A percentile compares a stretch with the other conserved stretches of the same genome.
phyloP scores from a whole-genome alignment of 2,113 vertebrate genomes.

The Ammodytes marinus region DNA sequence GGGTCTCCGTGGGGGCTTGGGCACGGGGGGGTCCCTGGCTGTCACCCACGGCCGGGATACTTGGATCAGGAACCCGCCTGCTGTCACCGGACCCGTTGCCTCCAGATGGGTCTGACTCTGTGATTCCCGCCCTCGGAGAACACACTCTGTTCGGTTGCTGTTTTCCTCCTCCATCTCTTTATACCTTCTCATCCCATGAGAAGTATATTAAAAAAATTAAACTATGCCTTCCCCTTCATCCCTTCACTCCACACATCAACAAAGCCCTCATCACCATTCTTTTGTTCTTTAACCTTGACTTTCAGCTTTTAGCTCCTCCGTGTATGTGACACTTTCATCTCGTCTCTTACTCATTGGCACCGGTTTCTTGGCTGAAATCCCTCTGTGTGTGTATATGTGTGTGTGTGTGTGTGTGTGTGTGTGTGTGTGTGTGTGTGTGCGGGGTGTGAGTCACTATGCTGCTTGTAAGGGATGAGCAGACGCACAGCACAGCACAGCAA shows the following conservation, averaged over 20 bases:
- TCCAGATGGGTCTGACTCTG: constrained; percentile 78
- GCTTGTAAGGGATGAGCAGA: constrained; percentile 66
- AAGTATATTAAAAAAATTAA: constrained; percentile 13
- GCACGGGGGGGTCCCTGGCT: constrained; percentile 47
- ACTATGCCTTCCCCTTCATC: constrained; percentile 56
- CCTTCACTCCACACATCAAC: constrained; percentile 22
- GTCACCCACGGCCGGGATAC: constrained; percentile 49
- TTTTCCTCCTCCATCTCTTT: constrained; percentile 29
- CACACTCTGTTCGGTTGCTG: constrained; percentile 25
- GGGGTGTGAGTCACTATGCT: constrained; percentile 14
- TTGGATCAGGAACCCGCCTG: constrained; percentile 69
- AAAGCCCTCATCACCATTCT: constrained; percentile 46
- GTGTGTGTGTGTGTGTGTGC: constrained; percentile 14
- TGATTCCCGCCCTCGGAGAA: constrained; percentile 47
- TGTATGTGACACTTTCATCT: constrained; percentile 58
- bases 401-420: constrained; percentile 11
- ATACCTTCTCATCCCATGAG: neutral
- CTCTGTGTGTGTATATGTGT: constrained; percentile 12
- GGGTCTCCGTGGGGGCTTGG: constrained; percentile 54
- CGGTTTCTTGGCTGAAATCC: constrained; percentile 65
- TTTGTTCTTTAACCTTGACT: constrained; percentile 77
- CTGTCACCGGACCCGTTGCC: constrained; percentile 83
- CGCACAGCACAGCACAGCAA: constrained; percentile 75
- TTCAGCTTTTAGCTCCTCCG: constrained; percentile 53
- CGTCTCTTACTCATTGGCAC: constrained; percentile 57